Conservation (phyloP, 2,113 vertebrate genomes). For the Ammodramus savannarum region DNA sequence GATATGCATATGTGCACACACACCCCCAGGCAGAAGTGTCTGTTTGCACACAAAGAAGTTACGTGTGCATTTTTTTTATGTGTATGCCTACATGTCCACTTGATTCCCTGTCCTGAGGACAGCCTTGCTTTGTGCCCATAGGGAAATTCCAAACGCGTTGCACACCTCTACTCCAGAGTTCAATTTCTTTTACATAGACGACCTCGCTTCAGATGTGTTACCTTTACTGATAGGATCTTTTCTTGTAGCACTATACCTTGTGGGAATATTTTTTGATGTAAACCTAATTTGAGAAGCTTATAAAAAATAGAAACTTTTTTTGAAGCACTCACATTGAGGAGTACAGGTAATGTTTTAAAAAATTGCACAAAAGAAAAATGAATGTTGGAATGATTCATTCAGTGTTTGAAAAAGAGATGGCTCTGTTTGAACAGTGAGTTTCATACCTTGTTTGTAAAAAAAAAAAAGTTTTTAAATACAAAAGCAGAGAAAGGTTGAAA, state of each 20-base stretch:
- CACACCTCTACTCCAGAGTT: slow-evolving; percentile 86
- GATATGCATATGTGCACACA: not conserved
- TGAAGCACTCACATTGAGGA: slow-evolving; percentile 89
- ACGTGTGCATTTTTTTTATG: not conserved
- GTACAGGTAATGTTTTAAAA: slow-evolving; percentile 86
- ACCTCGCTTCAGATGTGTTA: slow-evolving; percentile 86
- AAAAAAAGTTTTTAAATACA: slow-evolving; percentile 76
- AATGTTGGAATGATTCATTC: slow-evolving; percentile 92
- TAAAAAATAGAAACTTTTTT: slow-evolving; percentile 73
- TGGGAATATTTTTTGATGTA: slow-evolving; percentile 80
- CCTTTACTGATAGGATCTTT: slow-evolving; percentile 86
- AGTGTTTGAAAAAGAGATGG: slow-evolving; percentile 85
- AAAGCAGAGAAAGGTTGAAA: slow-evolving; percentile 78
- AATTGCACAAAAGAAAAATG: slow-evolving; percentile 96
- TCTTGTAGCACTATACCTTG: slow-evolving; percentile 92
- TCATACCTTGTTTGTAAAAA: slow-evolving; percentile 85
- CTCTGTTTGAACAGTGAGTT: slow-evolving; percentile 82
- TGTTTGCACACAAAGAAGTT: slow-evolving; percentile 24
- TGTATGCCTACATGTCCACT: slow-evolving; percentile 45
- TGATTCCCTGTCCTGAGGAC: slow-evolving; percentile 65
- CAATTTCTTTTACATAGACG: slow-evolving; percentile 83
- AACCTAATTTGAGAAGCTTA: slow-evolving; percentile 81
- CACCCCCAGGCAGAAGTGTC: not conserved
- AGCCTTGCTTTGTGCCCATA: slow-evolving; percentile 67
- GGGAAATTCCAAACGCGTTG: slow-evolving; percentile 81